Conservation (phyloP, 1,140 invertebrate genomes). For the Heliconius melpomene region DNA sequence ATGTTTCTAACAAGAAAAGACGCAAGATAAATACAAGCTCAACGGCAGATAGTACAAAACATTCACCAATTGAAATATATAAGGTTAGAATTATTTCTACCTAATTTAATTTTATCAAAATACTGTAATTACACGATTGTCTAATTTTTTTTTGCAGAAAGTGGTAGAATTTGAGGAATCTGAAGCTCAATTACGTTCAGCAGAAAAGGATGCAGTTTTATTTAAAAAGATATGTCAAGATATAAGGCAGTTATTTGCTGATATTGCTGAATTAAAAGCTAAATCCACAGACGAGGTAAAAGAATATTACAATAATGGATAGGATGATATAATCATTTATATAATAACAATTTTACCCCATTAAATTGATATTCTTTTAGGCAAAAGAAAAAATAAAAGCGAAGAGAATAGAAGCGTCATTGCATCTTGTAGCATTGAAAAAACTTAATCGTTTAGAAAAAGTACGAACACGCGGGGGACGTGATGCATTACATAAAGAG, state of each 20-base stretch:
- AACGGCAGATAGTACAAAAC: conserved; percentile 57
- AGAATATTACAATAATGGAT: background rate
- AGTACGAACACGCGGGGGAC: conserved; percentile 89
- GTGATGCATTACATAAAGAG: conserved; percentile 89
- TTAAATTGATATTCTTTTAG: conserved; percentile 62
- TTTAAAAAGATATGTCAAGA: conserved; percentile 86
- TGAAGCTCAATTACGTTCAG: conserved; percentile 84
- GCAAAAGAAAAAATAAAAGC: conserved; percentile 84
- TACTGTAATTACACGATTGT: background rate
- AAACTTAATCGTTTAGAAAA: conserved; percentile 96
- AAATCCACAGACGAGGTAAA: conserved; percentile 79
- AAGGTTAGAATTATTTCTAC: conserved; percentile 56
- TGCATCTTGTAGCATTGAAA: conserved; percentile 90
- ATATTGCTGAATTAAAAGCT: conserved; percentile 85
- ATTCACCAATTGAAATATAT: conserved; percentile 66
- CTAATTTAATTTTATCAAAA: background rate
- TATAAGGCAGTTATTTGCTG: conserved; percentile 84
- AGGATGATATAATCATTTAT: background rate
- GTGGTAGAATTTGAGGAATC: conserved; percentile 87
- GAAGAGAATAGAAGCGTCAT: conserved; percentile 86
- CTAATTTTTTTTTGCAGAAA: conserved; percentile 72
- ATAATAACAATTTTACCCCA: background rate
- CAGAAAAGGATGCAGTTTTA: conserved; percentile 85
- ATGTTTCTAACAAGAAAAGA: conserved; percentile 65
- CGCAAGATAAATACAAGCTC: conserved; percentile 67